These are phyloP conservation scores for Chymomyza costata DNA, from an alignment of 1,140 invertebrate genomes.

Conservation along the genomic window DNA sequence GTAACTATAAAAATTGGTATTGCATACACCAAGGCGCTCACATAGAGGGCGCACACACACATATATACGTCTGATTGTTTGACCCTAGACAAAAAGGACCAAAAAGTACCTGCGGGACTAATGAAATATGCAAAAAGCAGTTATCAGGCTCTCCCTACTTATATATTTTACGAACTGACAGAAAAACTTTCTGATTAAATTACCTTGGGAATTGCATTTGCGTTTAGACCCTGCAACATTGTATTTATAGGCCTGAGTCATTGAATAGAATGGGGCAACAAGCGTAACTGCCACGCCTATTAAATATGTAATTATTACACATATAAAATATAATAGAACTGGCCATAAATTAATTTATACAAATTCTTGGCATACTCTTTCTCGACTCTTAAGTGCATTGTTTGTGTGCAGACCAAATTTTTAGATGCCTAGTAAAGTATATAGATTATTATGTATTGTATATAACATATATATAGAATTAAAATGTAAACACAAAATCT, in stretches of 20 bases:
- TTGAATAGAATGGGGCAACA: conserved; percentile 21
- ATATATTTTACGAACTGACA: too few relatives aligned
- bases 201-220: too few relatives aligned
- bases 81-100: too few relatives aligned
- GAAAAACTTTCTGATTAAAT: too few relatives aligned
- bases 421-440: too few relatives aligned
- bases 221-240: too few relatives aligned
- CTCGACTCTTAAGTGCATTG: too few relatives aligned
- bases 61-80: too few relatives aligned
- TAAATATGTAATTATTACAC: conserved; percentile 29
- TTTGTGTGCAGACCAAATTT: conserved; percentile 39
- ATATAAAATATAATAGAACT: conserved; percentile 42
- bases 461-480: too few relatives aligned
- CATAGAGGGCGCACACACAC: conserved; percentile 32
- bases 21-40: conserved; percentile 61
- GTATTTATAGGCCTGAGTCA: too few relatives aligned
- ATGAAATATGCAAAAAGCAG: conserved; percentile 68
- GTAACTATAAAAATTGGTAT: conserved; percentile 39
- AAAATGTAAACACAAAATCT: conserved; percentile 34
- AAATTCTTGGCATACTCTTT: conserved; percentile 52
- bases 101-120: conserved; percentile 52
- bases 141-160: conserved; percentile 32
- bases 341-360: conserved; percentile 62
- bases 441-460: too few relatives aligned
- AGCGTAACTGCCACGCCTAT: conserved; percentile 25